Base-by-base conservation (phyloP, 2,113 vertebrate species). In the Peromyscus polionotus region DNA sequence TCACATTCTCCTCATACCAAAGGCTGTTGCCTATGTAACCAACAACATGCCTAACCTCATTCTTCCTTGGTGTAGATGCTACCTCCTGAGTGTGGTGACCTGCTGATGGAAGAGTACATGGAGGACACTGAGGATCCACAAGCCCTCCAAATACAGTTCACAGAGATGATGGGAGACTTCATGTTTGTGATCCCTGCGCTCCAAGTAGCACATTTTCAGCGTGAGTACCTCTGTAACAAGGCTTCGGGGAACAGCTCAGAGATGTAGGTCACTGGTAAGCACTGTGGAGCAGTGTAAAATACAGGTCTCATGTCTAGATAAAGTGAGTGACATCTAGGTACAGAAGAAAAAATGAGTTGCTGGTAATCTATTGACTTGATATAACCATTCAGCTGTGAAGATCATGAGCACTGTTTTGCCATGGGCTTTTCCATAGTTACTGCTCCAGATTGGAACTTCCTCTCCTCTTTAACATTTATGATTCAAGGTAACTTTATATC, bases 181-280 rank as follows among this genome's bases (percentile, higher is more conserved):
- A 0, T 98, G 4, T 97, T 99, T 36, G 97, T 93, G 88, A 93
- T 99, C 26, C 99, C 99, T 90, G 98, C 98, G 54, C 98, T 99
- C 36, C 98, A 91, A 97, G 59, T 95, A 4, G 90, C 99, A 48
- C 98, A 99, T 79, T 98, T 98, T 48, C 99, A 98, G 98, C 98
- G 99, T 99, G 97, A 98, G 95, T 86, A 48, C 9, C 17, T 39
- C 86, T 59, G 5, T 24, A 7, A 33, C 45, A 42, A 85, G 16
- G 33, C 7, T 42, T 31, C 65, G 13, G 2, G 19, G 7, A 59
- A 11, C 7, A 45, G 6, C 24, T 88, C 33, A n/a, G 31, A 11
- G 45, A 5, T 48, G 22, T 31, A 24, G 36, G 42, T 65, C 4
- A 59, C 1, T 28, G 45, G 20, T 61, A 31, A 65, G 10, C 22